phyloP scores from a whole-genome alignment of 2,113 vertebrate species.

The Lasiurus borealis region DNA sequence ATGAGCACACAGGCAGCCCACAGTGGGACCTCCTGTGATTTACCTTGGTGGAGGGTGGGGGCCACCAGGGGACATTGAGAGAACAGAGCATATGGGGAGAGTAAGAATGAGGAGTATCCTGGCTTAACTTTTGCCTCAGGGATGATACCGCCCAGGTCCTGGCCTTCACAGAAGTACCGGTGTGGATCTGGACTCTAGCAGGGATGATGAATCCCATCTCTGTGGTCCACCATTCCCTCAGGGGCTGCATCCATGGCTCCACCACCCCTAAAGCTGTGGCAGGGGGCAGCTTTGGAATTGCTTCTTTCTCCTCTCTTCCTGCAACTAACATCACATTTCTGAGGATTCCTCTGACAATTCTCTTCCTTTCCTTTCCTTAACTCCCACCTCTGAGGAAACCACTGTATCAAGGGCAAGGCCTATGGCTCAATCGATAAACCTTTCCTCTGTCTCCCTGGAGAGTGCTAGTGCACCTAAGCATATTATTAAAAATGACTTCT shows the following conservation, averaged over 20 bases:
- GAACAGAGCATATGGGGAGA: neutral
- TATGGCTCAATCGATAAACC: neutral
- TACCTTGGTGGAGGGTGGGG: neutral
- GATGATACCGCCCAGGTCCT: neutral
- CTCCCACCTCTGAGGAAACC: neutral
- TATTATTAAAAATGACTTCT: conserved; percentile 13
- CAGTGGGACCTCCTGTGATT: neutral
- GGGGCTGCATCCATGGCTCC: fast-evolving
- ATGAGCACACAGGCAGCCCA: neutral
- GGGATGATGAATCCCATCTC: neutral
- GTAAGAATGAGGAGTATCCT: fast-evolving
- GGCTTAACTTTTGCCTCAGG: neutral
- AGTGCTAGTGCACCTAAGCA: neutral
- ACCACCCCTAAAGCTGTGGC: neutral
- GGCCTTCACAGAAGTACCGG: neutral
- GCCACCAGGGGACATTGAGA: neutral
- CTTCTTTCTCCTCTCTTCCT: neutral
- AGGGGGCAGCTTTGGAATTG: neutral
- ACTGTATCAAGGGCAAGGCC: neutral
- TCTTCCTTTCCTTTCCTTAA: neutral
- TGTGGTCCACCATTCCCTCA: neutral
- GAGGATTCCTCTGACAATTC: neutral
- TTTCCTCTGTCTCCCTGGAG: neutral
- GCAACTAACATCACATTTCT: neutral
- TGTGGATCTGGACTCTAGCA: neutral